Percentiles rank a stretch among this genome's conserved stretches.
phyloP scores from a whole-genome alignment of 1,140 invertebrate genomes.

The Bombus breviceps region DNA sequence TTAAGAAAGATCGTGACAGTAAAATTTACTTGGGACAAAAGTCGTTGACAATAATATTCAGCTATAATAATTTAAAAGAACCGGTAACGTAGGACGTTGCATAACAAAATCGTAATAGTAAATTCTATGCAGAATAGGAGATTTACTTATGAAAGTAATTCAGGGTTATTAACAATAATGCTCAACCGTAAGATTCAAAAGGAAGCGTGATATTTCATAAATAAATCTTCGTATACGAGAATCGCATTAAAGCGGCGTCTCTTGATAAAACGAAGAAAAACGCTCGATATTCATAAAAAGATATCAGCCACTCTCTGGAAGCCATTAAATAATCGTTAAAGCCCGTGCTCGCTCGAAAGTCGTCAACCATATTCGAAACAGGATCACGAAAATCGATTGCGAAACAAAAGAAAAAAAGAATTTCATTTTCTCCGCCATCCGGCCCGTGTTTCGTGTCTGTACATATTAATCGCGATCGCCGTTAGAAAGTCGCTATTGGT shows the following conservation, averaged over 20 bases:
- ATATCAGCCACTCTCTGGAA: neutral
- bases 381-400: neutral
- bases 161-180: neutral
- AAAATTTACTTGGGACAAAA: too few species aligned
- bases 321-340: slow-evolving; percentile 4
- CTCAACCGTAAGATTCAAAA: neutral
- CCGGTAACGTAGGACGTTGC: too few species aligned
- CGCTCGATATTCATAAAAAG: neutral
- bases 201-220: neutral
- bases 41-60: too few species aligned
- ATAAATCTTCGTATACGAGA: neutral
- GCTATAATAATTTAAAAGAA: too few species aligned
- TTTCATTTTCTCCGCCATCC: slow-evolving; percentile 29
- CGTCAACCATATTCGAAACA: neutral
- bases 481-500: slow-evolving; percentile 79
- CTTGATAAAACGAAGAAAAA: neutral
- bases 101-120: too few species aligned
- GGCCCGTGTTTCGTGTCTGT: slow-evolving; percentile 14
- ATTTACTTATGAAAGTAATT: neutral
- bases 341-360: neutral
- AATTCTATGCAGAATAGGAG: too few species aligned
- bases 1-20: too few species aligned
- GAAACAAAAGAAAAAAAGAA: slow-evolving; percentile 2
- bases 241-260: neutral
- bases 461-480: slow-evolving; percentile 65